Base-by-base conservation (phyloP, 2,113 vertebrate species). In the Ctenomys sociabilis region DNA sequence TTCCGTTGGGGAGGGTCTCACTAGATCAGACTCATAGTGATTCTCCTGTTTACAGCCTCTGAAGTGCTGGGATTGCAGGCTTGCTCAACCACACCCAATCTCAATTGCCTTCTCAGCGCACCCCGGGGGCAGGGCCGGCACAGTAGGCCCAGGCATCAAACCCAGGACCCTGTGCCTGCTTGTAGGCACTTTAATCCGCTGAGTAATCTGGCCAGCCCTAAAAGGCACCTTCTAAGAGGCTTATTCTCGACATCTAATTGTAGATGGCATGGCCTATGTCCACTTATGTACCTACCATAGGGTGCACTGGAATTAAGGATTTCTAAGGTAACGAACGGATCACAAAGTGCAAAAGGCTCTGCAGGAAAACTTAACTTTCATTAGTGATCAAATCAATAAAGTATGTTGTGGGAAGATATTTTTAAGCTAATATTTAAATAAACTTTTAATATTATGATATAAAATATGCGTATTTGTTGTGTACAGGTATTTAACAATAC, bases 401-500 rank as follows among this genome's bases (percentile, higher is more conserved):
- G 5, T 45, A 9, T 11, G 26, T 73, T 59, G 2, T 59, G 14
- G 16, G 57, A 93, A 94, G 85, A 78, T 10, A 54, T 14, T 84
- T 92, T 91, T 77, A 21, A 87, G 64, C 10, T 86, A 85, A 35
- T 28, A 91, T 61, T 92, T 88, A 93, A 85, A 59, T 80, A 89
- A 94, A 86, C 22, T 77, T 84, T 75, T 61, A 85, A 52, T 40
- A 43, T 49, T 19, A 90, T 37, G 28, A 95, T 3, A 72, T 63
- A 26, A 84, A 78, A 57, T 11, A 35, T 12, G 17, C 8, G 85
- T 28, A 30, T 37, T 63, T 78, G 72, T 61, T 37, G 72, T 32
- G 14, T 59, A 54, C 40, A 52, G 72, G 37, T 49, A 92, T 64
- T 92, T 86, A 57, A 52, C 1, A 21, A 37, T 10, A 40, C 3